phyloP scores from a whole-genome alignment of 2,888 invertebrate genomes.

The Cylindroiulus punctatus region DNA sequence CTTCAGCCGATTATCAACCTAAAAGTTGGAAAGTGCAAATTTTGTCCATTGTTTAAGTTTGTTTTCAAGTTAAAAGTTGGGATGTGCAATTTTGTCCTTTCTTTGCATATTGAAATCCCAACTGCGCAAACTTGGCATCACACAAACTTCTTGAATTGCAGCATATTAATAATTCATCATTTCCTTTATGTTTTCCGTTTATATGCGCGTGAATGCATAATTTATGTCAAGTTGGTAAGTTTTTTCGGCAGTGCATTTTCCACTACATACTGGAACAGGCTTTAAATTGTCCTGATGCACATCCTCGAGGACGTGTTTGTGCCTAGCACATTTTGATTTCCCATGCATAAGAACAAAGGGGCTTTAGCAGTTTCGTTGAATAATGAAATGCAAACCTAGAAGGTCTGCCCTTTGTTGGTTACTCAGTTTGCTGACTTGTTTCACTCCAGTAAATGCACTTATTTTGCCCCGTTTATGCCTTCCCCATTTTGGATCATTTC shows the following conservation, averaged over 20 bases:
- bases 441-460: neutral
- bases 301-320: neutral
- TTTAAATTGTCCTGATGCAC: neutral
- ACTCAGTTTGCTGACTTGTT: neutral
- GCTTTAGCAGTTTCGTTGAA: neutral
- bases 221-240: neutral
- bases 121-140: neutral
- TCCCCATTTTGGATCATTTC: slow-evolving; percentile 29
- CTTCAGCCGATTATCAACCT: neutral
- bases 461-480: neutral
- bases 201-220: slow-evolving; percentile 30
- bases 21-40: neutral
- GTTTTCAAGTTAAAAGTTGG: neutral
- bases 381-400: neutral
- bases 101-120: neutral
- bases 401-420: slow-evolving; percentile 29
- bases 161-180: slow-evolving; percentile 39
- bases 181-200: slow-evolving; percentile 17
- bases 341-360: neutral
- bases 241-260: neutral
- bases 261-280: neutral
- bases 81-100: neutral
- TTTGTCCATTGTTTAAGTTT: neutral
- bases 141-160: neutral
- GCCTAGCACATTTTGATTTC: slow-evolving; percentile 21